Percentiles rank a stretch among this genome's conserved stretches.
phyloP scores from a whole-genome alignment of 2,113 vertebrate genomes.

The Colius striatus region DNA sequence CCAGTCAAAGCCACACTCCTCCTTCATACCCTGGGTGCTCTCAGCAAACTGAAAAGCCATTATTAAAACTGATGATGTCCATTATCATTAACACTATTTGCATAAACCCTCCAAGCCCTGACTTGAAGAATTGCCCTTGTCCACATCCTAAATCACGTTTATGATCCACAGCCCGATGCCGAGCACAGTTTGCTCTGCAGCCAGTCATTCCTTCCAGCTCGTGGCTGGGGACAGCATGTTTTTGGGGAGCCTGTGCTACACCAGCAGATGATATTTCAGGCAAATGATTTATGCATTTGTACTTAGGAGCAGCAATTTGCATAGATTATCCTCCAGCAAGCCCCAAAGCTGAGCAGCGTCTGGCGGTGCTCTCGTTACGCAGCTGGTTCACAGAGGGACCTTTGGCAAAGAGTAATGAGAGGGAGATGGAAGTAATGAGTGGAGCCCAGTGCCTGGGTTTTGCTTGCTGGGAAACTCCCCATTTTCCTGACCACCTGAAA shows the following conservation, averaged over 20 bases:
- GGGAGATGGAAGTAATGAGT: not conserved
- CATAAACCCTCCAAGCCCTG: not conserved
- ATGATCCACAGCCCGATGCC: not conserved
- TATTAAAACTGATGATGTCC: not conserved
- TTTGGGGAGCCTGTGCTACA: not conserved
- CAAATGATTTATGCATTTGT: slow-evolving; percentile 46
- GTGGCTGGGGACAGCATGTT: not conserved
- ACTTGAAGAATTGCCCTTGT: not conserved
- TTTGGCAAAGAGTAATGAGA: not conserved
- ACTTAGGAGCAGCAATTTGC: slow-evolving; percentile 4
- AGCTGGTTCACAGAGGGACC: not conserved
- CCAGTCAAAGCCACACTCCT: not conserved
- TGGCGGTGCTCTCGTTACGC: not conserved
- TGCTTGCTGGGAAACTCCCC: not conserved
- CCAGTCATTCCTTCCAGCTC: slow-evolving; percentile 25
- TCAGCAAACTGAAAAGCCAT: not conserved
- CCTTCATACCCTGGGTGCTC: not conserved
- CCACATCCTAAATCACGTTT: not conserved
- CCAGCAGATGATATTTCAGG: not conserved
- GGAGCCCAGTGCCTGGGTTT: not conserved
- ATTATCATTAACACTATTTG: not conserved
- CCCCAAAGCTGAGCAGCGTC: not conserved
- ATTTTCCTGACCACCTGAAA: not conserved
- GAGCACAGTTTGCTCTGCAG: not conserved
- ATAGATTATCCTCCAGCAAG: slow-evolving; percentile 32